Evolutionary conservation across 2,113 vertebrate species (phyloP), one percentile per base, ranked within the genome.

Genomic region (Fregata magnificens): DNA sequence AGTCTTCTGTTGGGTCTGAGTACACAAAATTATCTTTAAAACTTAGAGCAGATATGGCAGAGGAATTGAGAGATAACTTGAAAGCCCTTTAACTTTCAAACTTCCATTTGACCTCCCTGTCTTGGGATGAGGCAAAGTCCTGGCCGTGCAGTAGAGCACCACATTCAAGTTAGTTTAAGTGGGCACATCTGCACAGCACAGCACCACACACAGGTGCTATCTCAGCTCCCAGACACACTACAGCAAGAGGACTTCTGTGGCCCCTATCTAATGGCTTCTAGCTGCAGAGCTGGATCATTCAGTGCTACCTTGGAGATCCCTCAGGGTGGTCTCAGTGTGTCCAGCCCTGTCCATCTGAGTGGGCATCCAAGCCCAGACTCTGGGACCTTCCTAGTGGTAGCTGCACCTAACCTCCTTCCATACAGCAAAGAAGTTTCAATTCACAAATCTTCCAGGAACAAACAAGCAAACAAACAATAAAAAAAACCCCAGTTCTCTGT

Each of bases 281-380:
- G 22, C 18, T 36, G 32, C 47, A 76, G 71, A 74, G 34, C 14
- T 32, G 29, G 10, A 50, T 47, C 44, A 34, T 55, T 79, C 25
- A 17, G 9, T 44, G 56, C 5, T 24, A 6, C 42, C 16, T 31
- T 50, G 22, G 38, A 42, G 58, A 66, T 32, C 21, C 7, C 6
- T 58, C 31, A 29, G 0, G 0, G 14, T 24, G 55, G 18, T 74
- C 14, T 70, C 1, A 0, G 15, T 49, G 45, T 61, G 62, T 29
- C 38, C 52, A 76, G 22, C 29, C 16, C 31, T 93, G 56, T 47
- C 4, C 13, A 29, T 29, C 29, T 45, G 10, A 82, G n/a, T n/a
- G 8, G 16, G 9, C 17, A 93, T 22, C 2, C 3, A 62, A 78
- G 26, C 11, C 24, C 25, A 63, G 34, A 14, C 13, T 44, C 20